Percentiles rank a stretch among this genome's conserved stretches.
These are phyloP conservation scores for Emesis furor DNA, from an alignment of 2,888 invertebrate genomes.

Conservation along the genomic window DNA sequence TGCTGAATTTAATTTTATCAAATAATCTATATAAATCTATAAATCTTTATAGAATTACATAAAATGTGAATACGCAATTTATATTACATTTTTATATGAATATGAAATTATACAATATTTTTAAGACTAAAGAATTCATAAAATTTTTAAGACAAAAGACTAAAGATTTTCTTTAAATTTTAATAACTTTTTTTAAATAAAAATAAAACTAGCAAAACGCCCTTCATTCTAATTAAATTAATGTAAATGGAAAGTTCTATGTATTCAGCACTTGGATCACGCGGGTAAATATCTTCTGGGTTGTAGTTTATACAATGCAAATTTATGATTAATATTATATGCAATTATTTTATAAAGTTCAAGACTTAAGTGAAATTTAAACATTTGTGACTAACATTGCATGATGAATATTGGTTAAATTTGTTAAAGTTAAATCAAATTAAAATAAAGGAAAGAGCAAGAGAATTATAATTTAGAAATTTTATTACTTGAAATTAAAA, in stretches of 20 bases:
- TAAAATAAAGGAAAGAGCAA: no score
- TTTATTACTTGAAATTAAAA: no score
- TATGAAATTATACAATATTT: no score
- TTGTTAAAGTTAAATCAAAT: no score
- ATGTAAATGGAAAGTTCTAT: slow-evolving; percentile 4
- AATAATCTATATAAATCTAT: no score
- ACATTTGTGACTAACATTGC: slow-evolving; percentile 24
- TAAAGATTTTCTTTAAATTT: neutral
- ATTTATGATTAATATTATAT: slow-evolving; percentile 7
- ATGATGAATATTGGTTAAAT: neutral
- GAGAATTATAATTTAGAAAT: no score
- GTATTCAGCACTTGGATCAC: slow-evolving; percentile 24
- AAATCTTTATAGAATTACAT: no score
- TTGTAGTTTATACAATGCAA: slow-evolving; percentile 9
- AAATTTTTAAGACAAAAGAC: no score
- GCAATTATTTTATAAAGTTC: slow-evolving; percentile 1
- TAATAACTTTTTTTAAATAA: neutral
- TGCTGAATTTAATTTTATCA: neutral
- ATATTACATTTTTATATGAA: no score
- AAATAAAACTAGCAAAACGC: slow-evolving; percentile 4
- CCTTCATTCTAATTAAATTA: neutral
- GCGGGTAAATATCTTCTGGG: slow-evolving; percentile 17
- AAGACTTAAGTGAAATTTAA: neutral
- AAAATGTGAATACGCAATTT: no score
- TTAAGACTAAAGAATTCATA: no score